Conservation (phyloP, 2,888 invertebrate species). For the Xestia sexstrigata region DNA sequence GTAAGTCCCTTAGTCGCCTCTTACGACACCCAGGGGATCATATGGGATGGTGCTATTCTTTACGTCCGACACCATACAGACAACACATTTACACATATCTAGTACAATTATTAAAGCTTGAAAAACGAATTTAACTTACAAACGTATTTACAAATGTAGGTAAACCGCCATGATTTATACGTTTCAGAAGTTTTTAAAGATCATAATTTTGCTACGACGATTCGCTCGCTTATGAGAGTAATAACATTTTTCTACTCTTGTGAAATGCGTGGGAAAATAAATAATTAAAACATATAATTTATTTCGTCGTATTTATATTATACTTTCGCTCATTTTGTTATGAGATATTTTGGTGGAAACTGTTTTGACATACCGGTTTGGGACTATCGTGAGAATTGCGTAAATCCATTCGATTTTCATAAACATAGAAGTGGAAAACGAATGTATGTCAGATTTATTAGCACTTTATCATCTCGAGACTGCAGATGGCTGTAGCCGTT, state of each 20-base stretch:
- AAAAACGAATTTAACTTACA: background rate
- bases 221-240: constrained; percentile 14
- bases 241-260: constrained; percentile 23
- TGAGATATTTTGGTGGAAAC: constrained; percentile 14
- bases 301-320: constrained; percentile 3
- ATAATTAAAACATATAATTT: constrained; percentile 37
- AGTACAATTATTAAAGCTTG: no score
- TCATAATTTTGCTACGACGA: constrained; percentile 14
- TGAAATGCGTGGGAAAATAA: constrained; percentile 38
- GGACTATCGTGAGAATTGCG: background rate
- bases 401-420: background rate
- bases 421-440: background rate
- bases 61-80: no score
- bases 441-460: background rate
- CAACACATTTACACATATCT: no score
- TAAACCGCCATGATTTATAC: constrained; percentile 20
- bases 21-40: no score
- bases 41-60: no score
- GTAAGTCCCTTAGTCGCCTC: no score
- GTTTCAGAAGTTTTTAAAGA: constrained; percentile 18
- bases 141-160: background rate
- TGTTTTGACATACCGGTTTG: constrained; percentile 1
- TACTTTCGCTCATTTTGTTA: constrained; percentile 40
- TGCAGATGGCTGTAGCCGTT: background rate
- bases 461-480: background rate